Conservation (phyloP, 2,113 vertebrate species). For the Brachirus orientalis region DNA sequence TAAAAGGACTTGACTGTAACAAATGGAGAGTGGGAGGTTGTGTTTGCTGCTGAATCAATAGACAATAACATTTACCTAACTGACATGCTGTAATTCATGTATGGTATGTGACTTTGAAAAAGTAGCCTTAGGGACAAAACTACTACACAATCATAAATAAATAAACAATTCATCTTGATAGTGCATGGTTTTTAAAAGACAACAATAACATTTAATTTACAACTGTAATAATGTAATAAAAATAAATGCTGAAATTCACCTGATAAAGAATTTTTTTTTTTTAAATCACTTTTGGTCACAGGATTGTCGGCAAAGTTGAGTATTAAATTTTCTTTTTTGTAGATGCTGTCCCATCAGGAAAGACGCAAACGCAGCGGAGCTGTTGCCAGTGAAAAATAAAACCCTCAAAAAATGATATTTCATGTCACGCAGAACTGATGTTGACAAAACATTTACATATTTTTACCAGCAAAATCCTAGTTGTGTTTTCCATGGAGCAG, state of each 20-base stretch:
- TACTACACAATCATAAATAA: slow-evolving; percentile 32
- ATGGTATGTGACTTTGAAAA: slow-evolving; percentile 56
- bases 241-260: no score
- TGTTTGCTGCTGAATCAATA: slow-evolving; percentile 56
- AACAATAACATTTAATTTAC: slow-evolving; percentile 32
- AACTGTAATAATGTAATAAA: slow-evolving; percentile 27
- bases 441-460: no score
- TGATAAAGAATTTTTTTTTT: no score
- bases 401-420: no score
- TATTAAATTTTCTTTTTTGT: neutral
- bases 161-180: slow-evolving; percentile 20
- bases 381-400: no score
- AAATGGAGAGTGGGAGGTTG: slow-evolving; percentile 29
- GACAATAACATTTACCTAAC: slow-evolving; percentile 44
- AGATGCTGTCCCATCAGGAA: neutral
- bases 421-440: no score
- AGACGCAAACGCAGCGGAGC: no score
- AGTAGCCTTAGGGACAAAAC: slow-evolving; percentile 43
- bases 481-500: slow-evolving; percentile 41
- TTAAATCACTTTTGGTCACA: slow-evolving; percentile 33
- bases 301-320: slow-evolving; percentile 42
- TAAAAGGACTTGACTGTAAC: slow-evolving; percentile 45
- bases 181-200: slow-evolving; percentile 67
- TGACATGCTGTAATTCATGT: slow-evolving; percentile 52
- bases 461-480: no score